Evolutionary conservation across 2,113 vertebrate genomes (phyloP).

Genomic region (Poicephalus gulielmi): DNA sequence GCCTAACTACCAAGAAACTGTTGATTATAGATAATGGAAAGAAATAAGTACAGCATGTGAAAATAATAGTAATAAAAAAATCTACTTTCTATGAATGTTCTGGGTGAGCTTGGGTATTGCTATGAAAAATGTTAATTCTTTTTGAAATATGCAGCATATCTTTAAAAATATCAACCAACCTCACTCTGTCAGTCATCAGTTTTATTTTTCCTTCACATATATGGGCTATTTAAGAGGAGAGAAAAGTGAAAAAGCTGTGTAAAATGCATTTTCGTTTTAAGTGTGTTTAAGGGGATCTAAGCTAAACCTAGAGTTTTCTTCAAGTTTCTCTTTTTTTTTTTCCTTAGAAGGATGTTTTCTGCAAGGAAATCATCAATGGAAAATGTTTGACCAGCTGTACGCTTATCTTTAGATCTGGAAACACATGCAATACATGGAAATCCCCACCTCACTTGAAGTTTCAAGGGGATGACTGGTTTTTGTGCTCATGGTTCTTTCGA

Average conservation of each 20-base stretch:
- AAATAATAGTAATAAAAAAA: neutral
- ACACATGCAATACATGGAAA: slow-evolving; percentile 64
- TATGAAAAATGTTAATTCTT: neutral
- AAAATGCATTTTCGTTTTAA: neutral
- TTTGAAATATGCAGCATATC: neutral
- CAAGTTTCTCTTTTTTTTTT: neutral
- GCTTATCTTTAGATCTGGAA: slow-evolving; percentile 64
- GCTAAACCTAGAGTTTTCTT: neutral
- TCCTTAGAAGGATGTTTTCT: slow-evolving; percentile 47
- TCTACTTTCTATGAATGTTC: neutral
- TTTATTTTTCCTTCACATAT: neutral
- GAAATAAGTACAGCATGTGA: neutral
- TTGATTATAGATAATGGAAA: neutral
- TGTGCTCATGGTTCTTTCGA: neutral
- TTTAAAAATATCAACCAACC: neutral
- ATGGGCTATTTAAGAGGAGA: neutral
- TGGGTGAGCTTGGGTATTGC: neutral
- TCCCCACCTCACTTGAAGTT: slow-evolving; percentile 55
- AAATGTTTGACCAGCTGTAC: slow-evolving; percentile 67
- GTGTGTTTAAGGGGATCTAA: neutral
- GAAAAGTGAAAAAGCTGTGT: neutral
- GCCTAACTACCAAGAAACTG: neutral
- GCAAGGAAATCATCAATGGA: slow-evolving; percentile 56
- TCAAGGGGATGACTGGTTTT: slow-evolving; percentile 43
- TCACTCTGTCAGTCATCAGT: neutral